A percentile compares a stretch with the other conserved stretches of the same genome.
phyloP scores from a whole-genome alignment of 2,888 invertebrate genomes.

The Cyrtodaria siliqua region DNA sequence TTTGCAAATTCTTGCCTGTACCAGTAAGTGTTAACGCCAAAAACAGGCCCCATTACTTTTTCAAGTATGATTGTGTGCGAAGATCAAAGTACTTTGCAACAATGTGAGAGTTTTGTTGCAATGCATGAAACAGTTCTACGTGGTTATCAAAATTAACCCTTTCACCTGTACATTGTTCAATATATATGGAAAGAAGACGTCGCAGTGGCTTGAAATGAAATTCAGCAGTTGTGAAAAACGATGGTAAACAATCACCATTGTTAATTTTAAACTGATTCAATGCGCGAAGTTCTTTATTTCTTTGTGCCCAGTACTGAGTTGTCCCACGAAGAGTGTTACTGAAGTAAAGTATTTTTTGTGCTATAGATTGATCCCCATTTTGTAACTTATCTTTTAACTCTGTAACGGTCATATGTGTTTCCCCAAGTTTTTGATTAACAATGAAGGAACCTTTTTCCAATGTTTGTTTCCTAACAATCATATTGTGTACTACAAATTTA shows the following conservation, averaged over 20 bases:
- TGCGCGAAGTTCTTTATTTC: conserved; percentile 44
- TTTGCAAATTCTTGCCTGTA: conserved; percentile 36
- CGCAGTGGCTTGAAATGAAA: conserved; percentile 66
- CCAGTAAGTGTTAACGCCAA: too few relatives aligned
- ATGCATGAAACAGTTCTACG: too few relatives aligned
- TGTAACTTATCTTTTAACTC: conserved; percentile 64
- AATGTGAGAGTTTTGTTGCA: too few relatives aligned
- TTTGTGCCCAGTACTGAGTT: conserved; percentile 59
- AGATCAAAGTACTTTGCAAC: too few relatives aligned
- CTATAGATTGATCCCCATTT: conserved; percentile 59
- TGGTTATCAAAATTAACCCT: too few relatives aligned
- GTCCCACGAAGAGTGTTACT: conserved; percentile 50
- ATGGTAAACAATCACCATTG: conserved; percentile 56
- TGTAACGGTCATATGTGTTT: conserved; percentile 45
- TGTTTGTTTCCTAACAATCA: conserved; percentile 60
- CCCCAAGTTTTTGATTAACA: neutral
- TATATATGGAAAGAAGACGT: conserved; percentile 54
- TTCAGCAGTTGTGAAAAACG: conserved; percentile 69
- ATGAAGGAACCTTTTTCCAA: conserved; percentile 48
- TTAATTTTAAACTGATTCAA: conserved; percentile 56
- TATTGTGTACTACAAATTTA: conserved; percentile 14
- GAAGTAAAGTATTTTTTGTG: conserved; percentile 61
- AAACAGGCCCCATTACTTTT: too few relatives aligned
- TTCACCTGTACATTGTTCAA: conserved; percentile 2
- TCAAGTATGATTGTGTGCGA: too few relatives aligned